Evolutionary conservation across 37 sponge, comb jelly and placozoan genomes (phyloP).

Genomic region (Hexactinellida sp.): DNA sequence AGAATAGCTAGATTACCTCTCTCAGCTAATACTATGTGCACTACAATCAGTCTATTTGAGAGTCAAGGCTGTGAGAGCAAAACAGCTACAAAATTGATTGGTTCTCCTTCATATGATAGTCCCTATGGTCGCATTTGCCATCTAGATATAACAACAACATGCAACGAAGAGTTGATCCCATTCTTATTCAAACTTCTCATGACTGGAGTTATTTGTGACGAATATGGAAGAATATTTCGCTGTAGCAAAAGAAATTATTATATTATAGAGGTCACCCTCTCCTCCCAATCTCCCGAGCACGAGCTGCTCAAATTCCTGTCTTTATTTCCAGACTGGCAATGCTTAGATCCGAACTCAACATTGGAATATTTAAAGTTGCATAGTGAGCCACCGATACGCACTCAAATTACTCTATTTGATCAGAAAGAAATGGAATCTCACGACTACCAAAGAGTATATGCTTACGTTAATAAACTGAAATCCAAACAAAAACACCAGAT

Average conservation of each 20-base stretch:
- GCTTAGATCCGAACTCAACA: background rate
- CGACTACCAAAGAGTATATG: background rate
- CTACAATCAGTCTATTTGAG: background rate
- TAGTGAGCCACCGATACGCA: background rate
- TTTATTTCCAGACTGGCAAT: background rate
- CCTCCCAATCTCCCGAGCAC: background rate
- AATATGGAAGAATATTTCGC: background rate
- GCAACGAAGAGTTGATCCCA: background rate
- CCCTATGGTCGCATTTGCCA: background rate
- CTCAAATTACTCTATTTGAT: background rate
- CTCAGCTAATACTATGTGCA: background rate
- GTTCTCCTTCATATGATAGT: background rate
- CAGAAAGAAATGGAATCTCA: background rate
- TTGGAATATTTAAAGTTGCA: background rate
- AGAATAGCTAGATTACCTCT: background rate
- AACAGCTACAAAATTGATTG: background rate
- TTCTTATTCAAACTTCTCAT: background rate
- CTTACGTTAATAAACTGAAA: background rate
- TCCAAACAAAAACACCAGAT: background rate
- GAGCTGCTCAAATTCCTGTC: background rate
- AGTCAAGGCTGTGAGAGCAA: background rate
- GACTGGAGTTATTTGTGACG: background rate
- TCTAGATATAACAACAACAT: background rate
- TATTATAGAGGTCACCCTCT: background rate
- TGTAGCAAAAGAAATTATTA: conserved; percentile 10